Percentiles rank a stretch among this genome's conserved stretches.
phyloP scores from a whole-genome alignment of 2,797 vertebrate genomes.

The Falco columbarius region DNA sequence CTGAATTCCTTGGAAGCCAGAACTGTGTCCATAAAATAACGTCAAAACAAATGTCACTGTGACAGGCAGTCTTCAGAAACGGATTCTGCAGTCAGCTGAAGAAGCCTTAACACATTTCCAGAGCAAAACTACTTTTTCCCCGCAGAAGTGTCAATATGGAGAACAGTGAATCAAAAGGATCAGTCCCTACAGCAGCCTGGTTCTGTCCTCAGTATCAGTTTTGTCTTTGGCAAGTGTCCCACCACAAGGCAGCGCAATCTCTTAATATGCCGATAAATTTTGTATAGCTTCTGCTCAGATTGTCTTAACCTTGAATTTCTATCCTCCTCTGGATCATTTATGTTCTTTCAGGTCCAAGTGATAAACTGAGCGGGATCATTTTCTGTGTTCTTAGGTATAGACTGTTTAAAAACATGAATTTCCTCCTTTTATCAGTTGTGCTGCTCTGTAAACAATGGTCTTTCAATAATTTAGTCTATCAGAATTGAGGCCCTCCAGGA shows the following conservation, averaged over 20 bases:
- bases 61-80: background rate
- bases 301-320: background rate
- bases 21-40: background rate
- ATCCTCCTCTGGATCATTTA: background rate
- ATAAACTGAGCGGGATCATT: background rate
- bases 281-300: background rate
- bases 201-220: background rate
- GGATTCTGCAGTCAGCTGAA: background rate
- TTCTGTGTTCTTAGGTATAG: background rate
- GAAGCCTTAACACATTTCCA: background rate
- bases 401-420: background rate
- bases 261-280: background rate
- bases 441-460: constrained; percentile 8
- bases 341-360: background rate
- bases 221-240: background rate
- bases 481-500: background rate
- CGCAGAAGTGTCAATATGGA: accelerated
- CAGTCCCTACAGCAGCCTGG: background rate
- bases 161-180: background rate
- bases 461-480: constrained; percentile 4
- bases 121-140: background rate
- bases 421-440: constrained; percentile 25
- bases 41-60: background rate
- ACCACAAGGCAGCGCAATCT: background rate
- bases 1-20: background rate